Evolutionary conservation across 2,113 vertebrate species (phyloP), one percentile per base, ranked within the genome.

Genomic region (Pterocles burchelli): DNA sequence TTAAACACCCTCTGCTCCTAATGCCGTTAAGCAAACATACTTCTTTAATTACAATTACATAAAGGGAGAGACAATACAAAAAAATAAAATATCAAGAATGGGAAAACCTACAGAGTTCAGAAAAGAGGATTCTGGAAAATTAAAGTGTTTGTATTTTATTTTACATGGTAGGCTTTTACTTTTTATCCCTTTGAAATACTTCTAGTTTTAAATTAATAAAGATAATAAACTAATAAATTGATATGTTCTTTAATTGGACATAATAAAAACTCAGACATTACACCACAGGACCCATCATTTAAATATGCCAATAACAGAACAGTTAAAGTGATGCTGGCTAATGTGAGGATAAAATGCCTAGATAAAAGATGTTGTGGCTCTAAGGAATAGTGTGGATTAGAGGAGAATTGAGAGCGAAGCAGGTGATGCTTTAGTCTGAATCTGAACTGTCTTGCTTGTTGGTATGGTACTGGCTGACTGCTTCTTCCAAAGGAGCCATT

Each of bases 401-500:
- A 96, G 97, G 87, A 95, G 84, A 95, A 92, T 7, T 46, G 84
- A 62, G 72, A 94, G 73, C 18, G 38, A 89, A 96, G 96, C 97
- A 97, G 97, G 94, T 94, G 94, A 94, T 58, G 91, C 73, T 87
- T 97, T 97, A 99, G 98, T 99, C 99, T 26, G 99, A 99, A 83
- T 99, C 99, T 3, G 99, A 99, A 95, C 97, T 98, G n/a, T 98
- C 98, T 96, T 98, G 98, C 41, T 99, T 98, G 67, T 97, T 97
- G 55, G 94, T 72, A 2, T 97, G 97, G 95, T 98, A 98, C 72
- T 98, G 97, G 74, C 81, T 97, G 74, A 99, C 97, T 9, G 98
- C 98, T 95, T 99, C 99, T 96, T 99, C 99, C 93, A 99, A 98
- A 93, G 99, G 99, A 25, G 99, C 99, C 96, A 99, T 98, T 65